These are phyloP conservation scores for Aplidium turbinatum DNA, from an alignment of 23 tunicate species.

Conservation along the genomic window DNA sequence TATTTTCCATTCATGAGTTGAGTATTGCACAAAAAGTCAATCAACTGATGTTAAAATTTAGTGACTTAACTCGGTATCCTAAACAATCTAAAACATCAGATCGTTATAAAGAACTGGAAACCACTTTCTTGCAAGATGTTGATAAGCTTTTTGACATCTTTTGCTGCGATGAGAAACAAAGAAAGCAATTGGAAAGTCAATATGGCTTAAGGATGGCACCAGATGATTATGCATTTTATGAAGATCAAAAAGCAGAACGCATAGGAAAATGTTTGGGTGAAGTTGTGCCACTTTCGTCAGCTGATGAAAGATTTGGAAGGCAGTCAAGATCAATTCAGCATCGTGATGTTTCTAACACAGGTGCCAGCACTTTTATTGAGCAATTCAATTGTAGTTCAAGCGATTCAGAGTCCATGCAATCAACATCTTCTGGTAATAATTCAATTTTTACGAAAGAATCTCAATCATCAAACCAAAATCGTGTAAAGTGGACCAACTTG, in stretches of 20 bases:
- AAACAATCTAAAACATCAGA: slow-evolving; percentile 6
- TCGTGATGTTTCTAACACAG: too few relatives aligned
- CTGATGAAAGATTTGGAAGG: slow-evolving; percentile 15
- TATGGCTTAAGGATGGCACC: slow-evolving; percentile 16
- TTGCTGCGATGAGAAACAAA: slow-evolving; percentile 20
- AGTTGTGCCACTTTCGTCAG: slow-evolving; percentile 9
- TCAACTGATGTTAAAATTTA: slow-evolving; percentile 1
- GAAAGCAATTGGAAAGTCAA: slow-evolving; percentile 9
- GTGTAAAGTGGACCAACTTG: slow-evolving; percentile 24
- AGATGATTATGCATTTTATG: slow-evolving; percentile 29
- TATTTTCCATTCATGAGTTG: background rate
- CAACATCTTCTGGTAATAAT: slow-evolving; percentile 18
- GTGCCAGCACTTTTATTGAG: background rate
- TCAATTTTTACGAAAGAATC: slow-evolving; percentile 30
- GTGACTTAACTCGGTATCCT: slow-evolving; percentile 12
- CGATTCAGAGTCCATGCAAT: slow-evolving; percentile 4
- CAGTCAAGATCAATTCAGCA: too few relatives aligned
- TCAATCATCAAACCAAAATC: slow-evolving; percentile 24
- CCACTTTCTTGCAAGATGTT: slow-evolving; percentile 9
- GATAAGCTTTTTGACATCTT: slow-evolving; percentile 14
- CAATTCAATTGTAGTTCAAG: background rate
- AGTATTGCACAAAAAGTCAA: slow-evolving; percentile 7
- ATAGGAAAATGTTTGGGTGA: slow-evolving; percentile 8
- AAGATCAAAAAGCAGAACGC: slow-evolving; percentile 7
- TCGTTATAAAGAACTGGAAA: slow-evolving; percentile 5